A percentile compares a stretch with the other conserved stretches of the same genome.
These are phyloP conservation scores for Genyomyrus donnyi DNA, from an alignment of 2,113 vertebrate genomes.

Conservation along the genomic window DNA sequence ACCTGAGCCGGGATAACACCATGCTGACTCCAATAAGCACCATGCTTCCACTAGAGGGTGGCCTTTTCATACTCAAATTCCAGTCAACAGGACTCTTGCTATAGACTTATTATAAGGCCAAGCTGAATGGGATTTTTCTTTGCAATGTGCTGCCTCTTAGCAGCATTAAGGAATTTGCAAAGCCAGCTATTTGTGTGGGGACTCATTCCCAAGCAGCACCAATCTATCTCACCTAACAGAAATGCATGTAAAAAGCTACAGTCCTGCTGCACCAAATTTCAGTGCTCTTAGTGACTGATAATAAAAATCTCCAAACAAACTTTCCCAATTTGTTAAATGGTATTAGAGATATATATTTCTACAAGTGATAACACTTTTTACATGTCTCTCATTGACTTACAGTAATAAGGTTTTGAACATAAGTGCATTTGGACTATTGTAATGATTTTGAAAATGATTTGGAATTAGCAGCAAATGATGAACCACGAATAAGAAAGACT, in stretches of 20 bases:
- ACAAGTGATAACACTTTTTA: background rate
- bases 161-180: background rate
- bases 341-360: background rate
- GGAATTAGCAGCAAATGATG: background rate
- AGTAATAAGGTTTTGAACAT: background rate
- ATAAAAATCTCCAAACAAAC: background rate
- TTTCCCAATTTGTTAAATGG: background rate
- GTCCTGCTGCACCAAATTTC: background rate
- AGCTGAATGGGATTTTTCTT: background rate
- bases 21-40: background rate
- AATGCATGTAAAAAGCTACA: background rate
- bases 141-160: background rate
- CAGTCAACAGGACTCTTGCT: background rate
- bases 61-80: slow-evolving; percentile 9
- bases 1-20: background rate
- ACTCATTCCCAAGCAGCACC: background rate
- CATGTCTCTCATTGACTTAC: background rate
- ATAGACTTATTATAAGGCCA: background rate
- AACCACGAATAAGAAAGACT: background rate
- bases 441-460: background rate
- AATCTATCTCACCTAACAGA: background rate
- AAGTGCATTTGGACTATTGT: background rate
- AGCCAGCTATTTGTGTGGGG: background rate
- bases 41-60: slow-evolving; percentile 28
- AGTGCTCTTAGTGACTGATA: background rate